Percentiles rank a stretch among this genome's conserved stretches.
Evolutionary conservation across 2,888 invertebrate genomes (phyloP).

Genomic region (Tetragonula carbonaria): DNA sequence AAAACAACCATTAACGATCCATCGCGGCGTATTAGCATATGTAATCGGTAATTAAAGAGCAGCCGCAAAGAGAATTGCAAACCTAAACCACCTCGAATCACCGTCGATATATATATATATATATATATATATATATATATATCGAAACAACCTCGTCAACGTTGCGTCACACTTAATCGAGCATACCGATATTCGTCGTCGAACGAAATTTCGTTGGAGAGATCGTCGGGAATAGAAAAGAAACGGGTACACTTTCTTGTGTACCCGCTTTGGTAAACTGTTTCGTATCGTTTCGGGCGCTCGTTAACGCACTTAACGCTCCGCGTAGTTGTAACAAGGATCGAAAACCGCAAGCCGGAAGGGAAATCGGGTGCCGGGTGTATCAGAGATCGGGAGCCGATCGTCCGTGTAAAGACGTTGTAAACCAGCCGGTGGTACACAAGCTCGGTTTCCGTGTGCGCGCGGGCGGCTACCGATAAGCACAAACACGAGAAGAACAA

Average conservation of each 20-base stretch:
- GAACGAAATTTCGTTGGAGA: background rate
- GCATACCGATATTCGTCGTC: background rate
- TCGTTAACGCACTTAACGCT: constrained; percentile 16
- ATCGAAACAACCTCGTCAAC: background rate
- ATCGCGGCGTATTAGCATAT: background rate
- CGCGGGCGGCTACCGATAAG: constrained; percentile 48
- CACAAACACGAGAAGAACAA: constrained; percentile 10
- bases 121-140: background rate
- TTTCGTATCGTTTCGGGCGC: background rate
- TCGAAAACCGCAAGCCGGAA: constrained; percentile 34
- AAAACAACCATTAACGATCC: background rate
- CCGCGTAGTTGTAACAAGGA: constrained; percentile 4
- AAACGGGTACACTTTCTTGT: background rate
- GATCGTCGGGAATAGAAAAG: background rate
- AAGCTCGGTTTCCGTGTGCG: constrained; percentile 19
- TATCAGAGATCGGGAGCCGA: constrained; percentile 50
- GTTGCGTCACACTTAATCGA: background rate
- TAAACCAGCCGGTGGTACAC: constrained; percentile 49
- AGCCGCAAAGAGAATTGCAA: background rate
- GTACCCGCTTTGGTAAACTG: too few relatives aligned
- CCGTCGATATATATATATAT: background rate
- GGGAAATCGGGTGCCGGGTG: constrained; percentile 53
- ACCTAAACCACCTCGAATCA: background rate
- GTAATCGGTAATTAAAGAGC: background rate
- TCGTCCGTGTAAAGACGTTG: constrained; percentile 64